Conservation (phyloP, 1,140 invertebrate species). For the Calosoma granatense region DNA sequence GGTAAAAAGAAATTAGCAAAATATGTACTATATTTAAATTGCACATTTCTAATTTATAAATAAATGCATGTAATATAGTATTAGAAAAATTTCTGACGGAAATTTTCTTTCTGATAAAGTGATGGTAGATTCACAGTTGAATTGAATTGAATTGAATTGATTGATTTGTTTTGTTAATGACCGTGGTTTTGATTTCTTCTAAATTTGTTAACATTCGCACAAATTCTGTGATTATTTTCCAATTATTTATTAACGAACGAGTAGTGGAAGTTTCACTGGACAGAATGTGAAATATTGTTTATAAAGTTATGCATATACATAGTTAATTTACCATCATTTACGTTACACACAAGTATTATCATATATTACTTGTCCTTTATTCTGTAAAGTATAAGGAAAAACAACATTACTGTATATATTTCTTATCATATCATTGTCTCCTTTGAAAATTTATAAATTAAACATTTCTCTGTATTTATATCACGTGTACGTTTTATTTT, state of each 20-base stretch:
- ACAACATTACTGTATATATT: constrained; percentile 33
- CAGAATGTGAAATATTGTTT: constrained; percentile 4
- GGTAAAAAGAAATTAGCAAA: constrained; percentile 25
- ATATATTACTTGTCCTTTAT: background rate
- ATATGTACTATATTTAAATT: constrained; percentile 28
- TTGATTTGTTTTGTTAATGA: no score
- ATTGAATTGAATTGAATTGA: background rate
- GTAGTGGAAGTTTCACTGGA: background rate
- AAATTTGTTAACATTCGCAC: constrained; percentile 5
- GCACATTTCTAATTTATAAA: constrained; percentile 36
- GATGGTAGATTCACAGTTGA: constrained; percentile 1
- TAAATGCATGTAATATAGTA: constrained; percentile 28
- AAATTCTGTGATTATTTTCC: background rate
- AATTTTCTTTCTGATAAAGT: background rate
- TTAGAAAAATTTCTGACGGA: constrained; percentile 10
- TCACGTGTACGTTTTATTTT: background rate
- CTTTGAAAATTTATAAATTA: constrained; percentile 39
- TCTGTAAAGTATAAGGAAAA: background rate
- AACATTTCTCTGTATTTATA: constrained; percentile 39
- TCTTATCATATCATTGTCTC: constrained; percentile 39
- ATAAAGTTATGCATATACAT: background rate
- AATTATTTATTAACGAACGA: background rate
- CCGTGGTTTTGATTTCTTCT: background rate
- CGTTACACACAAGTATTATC: background rate
- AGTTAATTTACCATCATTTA: constrained; percentile 7